Evolutionary conservation across 2,888 invertebrate genomes (phyloP).

Genomic region (Dryobota labecula): DNA sequence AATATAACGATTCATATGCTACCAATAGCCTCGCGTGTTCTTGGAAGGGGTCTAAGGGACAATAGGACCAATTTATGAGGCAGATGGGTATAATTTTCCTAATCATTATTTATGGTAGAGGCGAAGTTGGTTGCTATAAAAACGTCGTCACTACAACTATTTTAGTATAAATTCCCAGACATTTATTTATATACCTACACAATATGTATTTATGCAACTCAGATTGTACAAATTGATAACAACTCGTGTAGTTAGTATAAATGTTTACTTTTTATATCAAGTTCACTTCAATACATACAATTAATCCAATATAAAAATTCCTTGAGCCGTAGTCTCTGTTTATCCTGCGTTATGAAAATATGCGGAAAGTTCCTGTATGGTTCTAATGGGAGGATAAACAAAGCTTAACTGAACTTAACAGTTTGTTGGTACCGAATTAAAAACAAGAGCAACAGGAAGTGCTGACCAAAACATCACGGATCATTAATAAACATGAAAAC

Average conservation of each 20-base stretch:
- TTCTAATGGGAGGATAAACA: not conserved
- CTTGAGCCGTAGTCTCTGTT: not conserved
- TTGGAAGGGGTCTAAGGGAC: conserved; percentile 39
- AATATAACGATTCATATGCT: conserved; percentile 26
- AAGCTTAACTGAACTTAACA: not conserved
- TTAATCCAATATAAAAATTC: not conserved
- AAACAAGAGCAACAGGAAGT: conserved; percentile 48
- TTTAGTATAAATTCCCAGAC: conserved; percentile 17
- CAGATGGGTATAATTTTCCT: conserved; percentile 45
- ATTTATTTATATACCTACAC: conserved; percentile 12
- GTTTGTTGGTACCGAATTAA: conserved; percentile 21
- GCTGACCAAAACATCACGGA: conserved; percentile 41
- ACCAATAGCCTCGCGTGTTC: conserved; percentile 34
- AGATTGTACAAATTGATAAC: conserved; percentile 24
- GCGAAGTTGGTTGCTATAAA: conserved; percentile 16
- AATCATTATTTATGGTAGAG: conserved; percentile 47
- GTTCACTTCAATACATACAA: conserved; percentile 10
- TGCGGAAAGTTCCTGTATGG: no score
- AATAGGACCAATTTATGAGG: conserved; percentile 50
- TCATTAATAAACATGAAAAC: conserved; percentile 65
- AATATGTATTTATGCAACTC: conserved; percentile 7
- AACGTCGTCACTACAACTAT: conserved; percentile 23
- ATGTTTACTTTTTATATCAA: conserved; percentile 21
- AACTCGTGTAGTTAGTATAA: conserved; percentile 4
- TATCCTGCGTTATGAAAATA: not conserved